Percentiles rank a stretch among this genome's conserved stretches.
Conservation (phyloP, 2,113 vertebrate species). For the Hypomesus transpacificus region DNA sequence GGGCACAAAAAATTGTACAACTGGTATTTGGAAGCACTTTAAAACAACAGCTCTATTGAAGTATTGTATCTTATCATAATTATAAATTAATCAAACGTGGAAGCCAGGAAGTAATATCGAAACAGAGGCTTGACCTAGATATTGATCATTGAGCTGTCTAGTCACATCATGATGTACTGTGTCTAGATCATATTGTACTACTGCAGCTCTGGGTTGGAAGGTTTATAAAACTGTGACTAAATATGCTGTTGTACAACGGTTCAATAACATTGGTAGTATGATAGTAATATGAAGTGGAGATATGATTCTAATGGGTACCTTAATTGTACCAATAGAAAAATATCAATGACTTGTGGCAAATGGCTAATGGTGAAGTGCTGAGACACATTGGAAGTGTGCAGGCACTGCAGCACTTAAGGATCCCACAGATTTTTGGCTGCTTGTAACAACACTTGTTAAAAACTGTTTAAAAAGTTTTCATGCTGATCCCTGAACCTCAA, state of each 20-base stretch:
- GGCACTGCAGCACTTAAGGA: background rate
- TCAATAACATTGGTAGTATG: background rate
- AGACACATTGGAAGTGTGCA: background rate
- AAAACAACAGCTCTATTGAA: too few species aligned
- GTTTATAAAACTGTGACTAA: too few species aligned
- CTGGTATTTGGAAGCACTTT: too few species aligned
- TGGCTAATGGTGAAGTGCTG: background rate
- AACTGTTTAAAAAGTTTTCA: background rate
- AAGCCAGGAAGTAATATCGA: too few species aligned
- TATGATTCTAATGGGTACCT: background rate
- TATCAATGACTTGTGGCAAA: background rate
- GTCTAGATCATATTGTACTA: too few species aligned
- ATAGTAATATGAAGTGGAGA: background rate
- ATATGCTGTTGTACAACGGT: background rate
- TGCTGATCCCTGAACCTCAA: constrained; percentile 10
- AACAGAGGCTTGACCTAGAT: too few species aligned
- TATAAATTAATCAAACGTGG: too few species aligned
- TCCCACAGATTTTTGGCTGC: background rate
- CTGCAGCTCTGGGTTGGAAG: too few species aligned
- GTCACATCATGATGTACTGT: too few species aligned
- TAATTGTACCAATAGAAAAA: background rate
- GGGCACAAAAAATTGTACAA: too few species aligned
- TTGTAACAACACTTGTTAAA: background rate
- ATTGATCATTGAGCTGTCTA: too few species aligned
- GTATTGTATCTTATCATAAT: too few species aligned